Base-by-base conservation (phyloP, 1,140 invertebrate species). In the Calliphora vicina region DNA sequence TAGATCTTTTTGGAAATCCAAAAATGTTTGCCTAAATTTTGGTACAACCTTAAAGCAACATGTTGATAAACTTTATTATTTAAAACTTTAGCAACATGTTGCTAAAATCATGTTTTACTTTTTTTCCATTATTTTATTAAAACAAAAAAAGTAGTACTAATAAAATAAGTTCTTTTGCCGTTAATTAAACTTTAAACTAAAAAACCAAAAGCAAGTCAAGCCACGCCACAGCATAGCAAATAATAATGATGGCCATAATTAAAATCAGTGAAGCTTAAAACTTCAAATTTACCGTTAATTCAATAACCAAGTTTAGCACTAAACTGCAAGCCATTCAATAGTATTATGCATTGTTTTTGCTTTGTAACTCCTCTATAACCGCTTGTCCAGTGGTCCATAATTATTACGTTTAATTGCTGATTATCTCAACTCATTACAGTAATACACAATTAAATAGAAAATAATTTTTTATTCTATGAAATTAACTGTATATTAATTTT, bases 351-450 rank as follows among this genome's bases (percentile, higher is more conserved):
- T 57, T 57, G 50, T n/a, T 57, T 5, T 17, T 57, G 50, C 15
- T 35, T 6, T 35, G 35, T 29, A 13, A 4, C n/a, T 57, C 6
- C 50, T 6, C 15, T 57, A 6, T 10, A 67, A 20, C 23, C 9
- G 9, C 20, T 67, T 67, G 61, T 20, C 61, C n/a, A 23, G n/a
- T 23, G 23, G 61, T 67, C 61, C 61, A 67, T 67, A 57, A 57
- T 57, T 67, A 67, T 50, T 23, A 67, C 20, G 61, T 67, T 67
- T 25, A 67, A 67, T 67, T 67, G n/a, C 61, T 67, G n/a, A 67
- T 23, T 67, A 67, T 67, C 20, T 67, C 9, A 67, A 67, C 23
- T 67, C 23, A 67, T 67, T 23, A 67, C 9, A 23, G n/a, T 67
- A 67, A 23, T 23, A 67, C 20, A 23, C n/a, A 67, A 67, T 67